phyloP scores from a whole-genome alignment of 2,797 vertebrate genomes.

The Aythya fuligula region DNA sequence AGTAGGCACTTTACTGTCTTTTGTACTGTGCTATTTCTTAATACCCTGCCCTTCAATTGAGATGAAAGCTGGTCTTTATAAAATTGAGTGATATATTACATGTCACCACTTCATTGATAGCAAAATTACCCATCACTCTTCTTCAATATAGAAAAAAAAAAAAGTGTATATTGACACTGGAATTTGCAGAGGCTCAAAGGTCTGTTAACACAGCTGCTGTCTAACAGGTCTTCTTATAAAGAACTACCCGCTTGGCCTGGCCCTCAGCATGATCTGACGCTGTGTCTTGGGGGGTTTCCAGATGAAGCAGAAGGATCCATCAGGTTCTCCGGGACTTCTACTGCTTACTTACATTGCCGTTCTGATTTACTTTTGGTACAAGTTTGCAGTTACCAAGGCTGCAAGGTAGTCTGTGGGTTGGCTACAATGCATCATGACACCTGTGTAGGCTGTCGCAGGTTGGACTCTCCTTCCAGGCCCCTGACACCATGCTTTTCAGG shows the following conservation, averaged over 20 bases:
- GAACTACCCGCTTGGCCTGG: background rate
- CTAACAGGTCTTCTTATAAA: background rate
- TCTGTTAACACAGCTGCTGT: conserved; percentile 13
- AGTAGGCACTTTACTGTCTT: background rate
- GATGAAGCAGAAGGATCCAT: background rate
- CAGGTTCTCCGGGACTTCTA: background rate
- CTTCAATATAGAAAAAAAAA: background rate
- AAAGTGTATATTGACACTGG: background rate
- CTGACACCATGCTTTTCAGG: background rate
- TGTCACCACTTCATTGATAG: background rate
- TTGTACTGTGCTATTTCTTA: background rate
- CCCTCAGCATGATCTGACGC: background rate
- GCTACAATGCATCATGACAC: background rate
- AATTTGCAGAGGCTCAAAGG: background rate
- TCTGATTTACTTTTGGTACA: background rate
- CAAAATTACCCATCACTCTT: background rate
- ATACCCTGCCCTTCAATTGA: background rate
- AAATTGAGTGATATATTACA: background rate
- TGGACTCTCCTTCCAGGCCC: background rate
- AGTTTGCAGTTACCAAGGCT: conserved; percentile 6
- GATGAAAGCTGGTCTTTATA: background rate
- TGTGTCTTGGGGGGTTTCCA: background rate
- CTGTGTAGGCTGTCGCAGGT: background rate
- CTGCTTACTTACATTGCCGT: background rate
- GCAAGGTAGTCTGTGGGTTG: background rate